Evolutionary conservation across 2,888 invertebrate species (phyloP), one percentile per base, ranked within the genome.

Genomic region (Nephrotoma appendiculata): DNA sequence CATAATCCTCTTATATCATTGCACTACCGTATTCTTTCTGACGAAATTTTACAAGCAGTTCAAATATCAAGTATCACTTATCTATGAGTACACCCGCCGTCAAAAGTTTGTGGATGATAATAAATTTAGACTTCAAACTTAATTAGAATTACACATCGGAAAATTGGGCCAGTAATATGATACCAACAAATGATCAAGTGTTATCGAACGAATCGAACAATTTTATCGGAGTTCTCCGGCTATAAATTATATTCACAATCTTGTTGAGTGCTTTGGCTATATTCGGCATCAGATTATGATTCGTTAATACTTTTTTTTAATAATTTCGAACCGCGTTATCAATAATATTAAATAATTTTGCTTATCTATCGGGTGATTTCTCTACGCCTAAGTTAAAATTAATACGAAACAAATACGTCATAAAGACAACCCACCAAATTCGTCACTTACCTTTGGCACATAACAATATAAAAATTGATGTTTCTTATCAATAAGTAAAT

Each of bases 381-480:
- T 31, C 19, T 19, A 71, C 5, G 31, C 31, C 31, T 57, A 9
- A 31, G 9, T 31, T 57, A 6, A 31, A 48, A 86, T 31, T 11
- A 15, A 2, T 42, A 12, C 19, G 11, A 57, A 31, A 31, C 9
- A 86, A 87, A 87, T 43, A 31, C 41, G 31, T 52, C 86, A 52
- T n/a, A 6, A n/a, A 4, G 44, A 52, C 41, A 19, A 43, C 71
- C 45, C 42, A 57, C 15, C 7, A 6, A 5, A 71, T 31, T 3
- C 52, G 52, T 71, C 15, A 89, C 93, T 93, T 93, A 96, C 96
- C 94, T 98, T 98, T 87, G 98, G 98, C 88, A 98, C 97, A 91
- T 98, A 98, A 90, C 98, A 98, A 90, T 98, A 98, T 12, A 98
- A 92, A 15, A 98, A 92, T 90, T 96, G 95, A 90, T 97, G 96